Percentiles rank a stretch among this genome's conserved stretches.
phyloP scores from a whole-genome alignment of 2,888 invertebrate species.

The Byasa hedistus region DNA sequence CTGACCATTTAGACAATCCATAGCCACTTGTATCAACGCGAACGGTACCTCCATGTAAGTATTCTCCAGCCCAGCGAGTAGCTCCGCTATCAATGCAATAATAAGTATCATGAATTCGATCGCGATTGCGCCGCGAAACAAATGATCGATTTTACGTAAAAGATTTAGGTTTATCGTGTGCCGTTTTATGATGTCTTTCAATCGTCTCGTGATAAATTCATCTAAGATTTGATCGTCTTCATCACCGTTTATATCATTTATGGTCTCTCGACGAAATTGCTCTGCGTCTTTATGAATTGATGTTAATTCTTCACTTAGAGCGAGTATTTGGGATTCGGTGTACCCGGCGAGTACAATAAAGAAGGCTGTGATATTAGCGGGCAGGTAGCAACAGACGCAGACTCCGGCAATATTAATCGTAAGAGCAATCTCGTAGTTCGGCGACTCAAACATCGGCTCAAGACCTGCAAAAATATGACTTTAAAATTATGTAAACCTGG shows the following conservation, averaged over 20 bases:
- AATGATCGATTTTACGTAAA: constrained; percentile 42
- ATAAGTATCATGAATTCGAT: constrained; percentile 49
- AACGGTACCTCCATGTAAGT: constrained; percentile 53
- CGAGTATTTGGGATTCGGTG: constrained; percentile 53
- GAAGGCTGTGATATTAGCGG: constrained; percentile 47
- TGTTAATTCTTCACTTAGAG: constrained; percentile 49
- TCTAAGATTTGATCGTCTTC: constrained; percentile 38
- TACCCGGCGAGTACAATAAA: constrained; percentile 51
- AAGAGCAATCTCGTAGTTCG: constrained; percentile 53
- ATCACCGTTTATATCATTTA: constrained; percentile 5
- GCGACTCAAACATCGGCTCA: constrained; percentile 53
- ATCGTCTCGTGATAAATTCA: constrained; percentile 40
- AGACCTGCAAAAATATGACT: constrained; percentile 44
- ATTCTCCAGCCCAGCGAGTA: constrained; percentile 57
- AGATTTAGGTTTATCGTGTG: constrained; percentile 46
- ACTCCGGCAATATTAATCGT: constrained; percentile 35
- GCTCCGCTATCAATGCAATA: constrained; percentile 48
- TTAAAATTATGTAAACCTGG: too few relatives aligned
- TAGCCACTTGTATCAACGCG: constrained; percentile 49
- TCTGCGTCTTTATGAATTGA: constrained; percentile 48
- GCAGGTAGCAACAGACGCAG: constrained; percentile 42
- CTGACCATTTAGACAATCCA: constrained; percentile 59
- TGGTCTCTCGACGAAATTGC: constrained; percentile 20
- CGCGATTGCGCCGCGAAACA: constrained; percentile 49
- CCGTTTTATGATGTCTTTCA: constrained; percentile 43